Percentiles rank a stretch among this genome's conserved stretches.
Conservation (phyloP, 2,888 invertebrate species). For the Amphipyra tragopoginis region DNA sequence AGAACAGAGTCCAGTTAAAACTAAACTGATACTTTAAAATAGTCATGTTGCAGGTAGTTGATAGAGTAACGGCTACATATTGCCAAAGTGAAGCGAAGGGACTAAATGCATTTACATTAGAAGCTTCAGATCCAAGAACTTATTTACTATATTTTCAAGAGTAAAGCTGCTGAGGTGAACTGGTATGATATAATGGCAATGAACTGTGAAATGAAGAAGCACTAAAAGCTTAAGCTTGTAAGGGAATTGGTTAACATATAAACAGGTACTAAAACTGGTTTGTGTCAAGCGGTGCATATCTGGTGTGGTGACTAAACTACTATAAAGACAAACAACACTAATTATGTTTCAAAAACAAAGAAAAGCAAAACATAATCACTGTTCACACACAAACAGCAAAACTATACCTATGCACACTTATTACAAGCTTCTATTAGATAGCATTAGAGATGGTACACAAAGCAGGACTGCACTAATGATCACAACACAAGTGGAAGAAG, state of each 20-base stretch:
- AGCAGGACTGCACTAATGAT: conserved; percentile 85
- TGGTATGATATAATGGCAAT: conserved; percentile 31
- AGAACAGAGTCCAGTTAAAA: not conserved
- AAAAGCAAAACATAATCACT: conserved; percentile 54
- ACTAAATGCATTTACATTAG: not conserved
- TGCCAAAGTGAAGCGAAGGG: not conserved
- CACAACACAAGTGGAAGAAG: conserved; percentile 86
- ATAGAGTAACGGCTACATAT: conserved; percentile 3
- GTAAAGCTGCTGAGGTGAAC: conserved; percentile 36
- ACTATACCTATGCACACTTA: conserved; percentile 66
- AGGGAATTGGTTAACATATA: conserved; percentile 32
- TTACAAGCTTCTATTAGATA: conserved; percentile 71
- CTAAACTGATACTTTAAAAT: not conserved
- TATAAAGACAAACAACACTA: conserved; percentile 52
- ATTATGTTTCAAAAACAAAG: conserved; percentile 55
- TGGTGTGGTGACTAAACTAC: conserved; percentile 44
- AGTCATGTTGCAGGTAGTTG: conserved; percentile 24
- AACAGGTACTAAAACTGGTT: conserved; percentile 62
- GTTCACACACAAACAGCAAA: conserved; percentile 44
- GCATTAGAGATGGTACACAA: conserved; percentile 77
- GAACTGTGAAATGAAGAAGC: conserved; percentile 49
- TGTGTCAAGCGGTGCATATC: conserved; percentile 60
- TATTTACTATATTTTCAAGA: conserved; percentile 4
- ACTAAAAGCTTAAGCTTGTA: conserved; percentile 53
- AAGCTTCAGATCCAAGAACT: not conserved